phyloP scores from a whole-genome alignment of 1,140 invertebrate species.

The Dinothrombium tinctorium region DNA sequence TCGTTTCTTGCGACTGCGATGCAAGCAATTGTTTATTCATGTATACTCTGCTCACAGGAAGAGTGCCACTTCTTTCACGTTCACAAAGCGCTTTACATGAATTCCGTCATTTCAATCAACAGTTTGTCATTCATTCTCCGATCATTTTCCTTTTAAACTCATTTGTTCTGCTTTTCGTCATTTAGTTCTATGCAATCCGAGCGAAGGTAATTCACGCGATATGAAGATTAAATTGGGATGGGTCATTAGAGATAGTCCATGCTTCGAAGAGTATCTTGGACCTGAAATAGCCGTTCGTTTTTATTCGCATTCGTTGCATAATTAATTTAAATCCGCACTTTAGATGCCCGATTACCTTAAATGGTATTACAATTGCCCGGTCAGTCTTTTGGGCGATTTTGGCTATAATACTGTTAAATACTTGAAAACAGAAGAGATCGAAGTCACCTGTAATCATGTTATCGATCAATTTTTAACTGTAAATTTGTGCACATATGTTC shows the following conservation, averaged over 20 bases:
- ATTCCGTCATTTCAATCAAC: conserved; percentile 17
- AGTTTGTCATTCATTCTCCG: conserved; percentile 13
- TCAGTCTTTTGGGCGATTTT: conserved; percentile 6
- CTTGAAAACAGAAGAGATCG: conserved; percentile 11
- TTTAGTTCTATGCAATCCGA: conserved; percentile 6
- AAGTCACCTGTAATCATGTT: conserved; percentile 5
- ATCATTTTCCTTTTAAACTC: conserved; percentile 3
- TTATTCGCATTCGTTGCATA: background rate
- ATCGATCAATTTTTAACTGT: conserved; percentile 9
- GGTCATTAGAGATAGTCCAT: conserved; percentile 19
- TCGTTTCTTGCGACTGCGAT: background rate
- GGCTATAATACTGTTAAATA: conserved; percentile 8
- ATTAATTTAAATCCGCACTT: background rate
- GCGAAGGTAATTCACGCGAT: background rate
- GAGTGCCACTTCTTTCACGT: conserved; percentile 14
- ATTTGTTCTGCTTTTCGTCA: conserved; percentile 3
- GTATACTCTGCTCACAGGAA: conserved; percentile 8
- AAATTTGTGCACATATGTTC: background rate
- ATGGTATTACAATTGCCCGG: conserved; percentile 10
- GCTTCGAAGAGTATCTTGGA: conserved; percentile 21
- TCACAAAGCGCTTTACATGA: conserved; percentile 18
- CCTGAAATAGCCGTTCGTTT: conserved; percentile 16
- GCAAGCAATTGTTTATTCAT: background rate
- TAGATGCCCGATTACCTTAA: conserved; percentile 10
- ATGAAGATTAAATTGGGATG: conserved; percentile 17